Evolutionary conservation across 2,888 invertebrate species (phyloP).

Genomic region (Ceriagrion tenellum): DNA sequence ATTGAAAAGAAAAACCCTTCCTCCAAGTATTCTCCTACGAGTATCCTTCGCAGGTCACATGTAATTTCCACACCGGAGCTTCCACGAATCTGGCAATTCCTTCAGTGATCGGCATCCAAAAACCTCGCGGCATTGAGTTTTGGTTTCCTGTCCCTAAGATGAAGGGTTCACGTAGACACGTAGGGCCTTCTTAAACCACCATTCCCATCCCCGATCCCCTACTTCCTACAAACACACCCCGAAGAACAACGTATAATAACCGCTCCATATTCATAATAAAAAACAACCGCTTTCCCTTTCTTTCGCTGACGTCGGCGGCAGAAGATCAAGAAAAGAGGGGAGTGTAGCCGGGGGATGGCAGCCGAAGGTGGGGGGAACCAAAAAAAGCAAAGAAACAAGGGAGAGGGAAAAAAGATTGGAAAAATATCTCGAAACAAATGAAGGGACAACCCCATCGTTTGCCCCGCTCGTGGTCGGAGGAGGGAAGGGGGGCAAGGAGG

Average conservation of each 20-base stretch:
- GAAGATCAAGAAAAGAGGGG: not conserved
- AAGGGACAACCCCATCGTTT: not conserved
- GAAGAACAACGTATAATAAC: not conserved
- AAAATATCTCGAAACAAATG: constrained; percentile 40
- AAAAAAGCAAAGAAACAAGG: constrained; percentile 6
- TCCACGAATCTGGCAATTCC: not conserved
- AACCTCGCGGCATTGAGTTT: not conserved
- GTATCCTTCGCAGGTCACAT: not conserved
- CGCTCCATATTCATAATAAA: not conserved
- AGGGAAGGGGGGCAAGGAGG: not conserved
- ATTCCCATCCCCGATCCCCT: not conserved
- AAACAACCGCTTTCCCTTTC: constrained; percentile 2
- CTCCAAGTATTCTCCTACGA: not conserved
- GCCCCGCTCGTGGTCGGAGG: not conserved
- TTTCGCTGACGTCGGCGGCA: not conserved
- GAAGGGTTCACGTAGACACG: not conserved
- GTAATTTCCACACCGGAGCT: not conserved
- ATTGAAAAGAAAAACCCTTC: no score
- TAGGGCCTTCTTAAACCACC: not conserved
- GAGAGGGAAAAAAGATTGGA: not conserved
- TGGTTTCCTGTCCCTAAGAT: not conserved
- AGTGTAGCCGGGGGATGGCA: not conserved
- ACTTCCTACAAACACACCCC: not conserved
- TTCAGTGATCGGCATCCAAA: not conserved
- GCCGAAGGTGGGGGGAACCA: not conserved